Percentiles rank a stretch among this genome's conserved stretches.
phyloP scores from a whole-genome alignment of 2,888 invertebrate species.

The Sminthurinus aureus region DNA sequence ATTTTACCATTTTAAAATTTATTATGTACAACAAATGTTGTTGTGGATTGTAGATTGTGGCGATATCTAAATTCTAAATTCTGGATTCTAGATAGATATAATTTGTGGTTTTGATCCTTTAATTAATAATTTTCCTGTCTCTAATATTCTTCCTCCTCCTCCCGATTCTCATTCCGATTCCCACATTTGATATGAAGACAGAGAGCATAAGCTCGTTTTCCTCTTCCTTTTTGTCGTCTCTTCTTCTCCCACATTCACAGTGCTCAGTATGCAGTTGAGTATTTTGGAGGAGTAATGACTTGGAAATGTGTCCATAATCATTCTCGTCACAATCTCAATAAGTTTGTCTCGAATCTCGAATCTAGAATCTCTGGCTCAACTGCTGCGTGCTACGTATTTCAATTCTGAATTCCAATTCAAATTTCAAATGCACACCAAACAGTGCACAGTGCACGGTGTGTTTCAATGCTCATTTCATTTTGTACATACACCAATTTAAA shows the following conservation, averaged over 20 bases:
- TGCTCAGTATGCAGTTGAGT: neutral
- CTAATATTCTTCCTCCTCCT: neutral
- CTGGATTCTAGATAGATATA: too few relatives aligned
- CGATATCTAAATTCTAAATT: neutral
- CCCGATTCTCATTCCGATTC: neutral
- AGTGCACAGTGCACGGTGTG: too few relatives aligned
- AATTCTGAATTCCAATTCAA: too few relatives aligned
- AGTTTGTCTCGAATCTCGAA: neutral
- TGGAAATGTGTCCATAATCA: constrained; percentile 42
- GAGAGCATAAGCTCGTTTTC: constrained; percentile 31
- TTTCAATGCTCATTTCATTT: too few relatives aligned
- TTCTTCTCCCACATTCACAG: neutral
- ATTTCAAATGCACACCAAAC: neutral
- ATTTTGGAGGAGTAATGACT: constrained; percentile 35
- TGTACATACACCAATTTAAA: too few relatives aligned
- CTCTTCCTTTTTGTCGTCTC: constrained; percentile 9
- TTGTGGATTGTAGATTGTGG: neutral
- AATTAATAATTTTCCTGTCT: neutral
- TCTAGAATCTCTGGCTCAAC: neutral
- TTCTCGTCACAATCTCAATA: constrained; percentile 37
- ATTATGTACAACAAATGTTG: too few relatives aligned
- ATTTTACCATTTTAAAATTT: neutral
- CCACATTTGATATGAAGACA: too few relatives aligned
- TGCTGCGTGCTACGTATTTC: neutral
- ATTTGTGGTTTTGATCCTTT: neutral